Conservation (phyloP, 2,888 invertebrate genomes). For the Drosophila pseudotakahashii region DNA sequence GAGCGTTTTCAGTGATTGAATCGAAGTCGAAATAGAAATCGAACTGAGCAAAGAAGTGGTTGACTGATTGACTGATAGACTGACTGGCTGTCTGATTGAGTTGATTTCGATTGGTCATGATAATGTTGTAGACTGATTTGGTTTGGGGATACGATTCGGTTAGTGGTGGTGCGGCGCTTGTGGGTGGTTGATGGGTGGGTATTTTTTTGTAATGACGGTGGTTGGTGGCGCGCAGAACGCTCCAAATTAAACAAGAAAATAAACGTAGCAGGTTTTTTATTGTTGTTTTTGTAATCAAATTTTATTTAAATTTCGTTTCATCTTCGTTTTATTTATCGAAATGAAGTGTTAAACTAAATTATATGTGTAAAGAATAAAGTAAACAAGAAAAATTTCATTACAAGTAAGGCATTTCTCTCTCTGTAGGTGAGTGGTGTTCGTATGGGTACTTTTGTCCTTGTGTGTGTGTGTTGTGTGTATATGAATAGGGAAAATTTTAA, state of each 20-base stretch:
- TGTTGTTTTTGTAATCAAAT: constrained; percentile 53
- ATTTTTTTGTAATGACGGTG: constrained; percentile 20
- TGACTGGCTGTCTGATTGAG: constrained; percentile 41
- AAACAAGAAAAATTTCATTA: constrained; percentile 58
- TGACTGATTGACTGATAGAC: constrained; percentile 51
- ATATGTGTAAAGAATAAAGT: constrained; percentile 53
- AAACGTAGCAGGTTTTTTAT: constrained; percentile 26
- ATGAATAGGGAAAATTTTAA: constrained; percentile 39
- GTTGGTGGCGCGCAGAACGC: constrained; percentile 26
- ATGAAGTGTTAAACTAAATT: constrained; percentile 56
- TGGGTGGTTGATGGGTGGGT: constrained; percentile 33
- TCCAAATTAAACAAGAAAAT: constrained; percentile 44
- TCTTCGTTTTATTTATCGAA: constrained; percentile 56
- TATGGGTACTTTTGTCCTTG: constrained; percentile 30
- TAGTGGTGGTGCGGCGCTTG: constrained; percentile 41
- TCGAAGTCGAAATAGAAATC: constrained; percentile 37
- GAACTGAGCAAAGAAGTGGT: constrained; percentile 40
- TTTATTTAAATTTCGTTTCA: constrained; percentile 61
- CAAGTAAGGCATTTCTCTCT: constrained; percentile 54
- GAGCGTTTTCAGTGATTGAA: constrained; percentile 80
- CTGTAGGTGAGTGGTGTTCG: constrained; percentile 33
- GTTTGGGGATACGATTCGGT: constrained; percentile 49
- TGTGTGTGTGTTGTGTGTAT: constrained; percentile 37
- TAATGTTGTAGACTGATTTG: constrained; percentile 64
- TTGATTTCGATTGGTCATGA: constrained; percentile 69